Conservation (phyloP, 2,888 invertebrate species). For the Micropterix aruncella region DNA sequence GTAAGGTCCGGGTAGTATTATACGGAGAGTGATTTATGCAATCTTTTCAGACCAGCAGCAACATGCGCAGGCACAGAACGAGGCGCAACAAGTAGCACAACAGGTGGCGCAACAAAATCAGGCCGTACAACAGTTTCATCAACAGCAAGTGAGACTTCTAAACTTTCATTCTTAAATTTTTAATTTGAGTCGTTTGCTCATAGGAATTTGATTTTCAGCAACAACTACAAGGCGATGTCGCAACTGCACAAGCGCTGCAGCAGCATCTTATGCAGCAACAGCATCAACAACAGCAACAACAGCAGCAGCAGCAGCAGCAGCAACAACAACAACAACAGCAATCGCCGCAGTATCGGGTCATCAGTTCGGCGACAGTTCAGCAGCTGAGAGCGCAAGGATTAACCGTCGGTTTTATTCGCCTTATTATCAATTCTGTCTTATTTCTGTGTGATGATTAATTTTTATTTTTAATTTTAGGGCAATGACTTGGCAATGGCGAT, state of each 20-base stretch:
- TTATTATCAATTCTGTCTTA: background rate
- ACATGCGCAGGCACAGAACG: slow-evolving; percentile 11
- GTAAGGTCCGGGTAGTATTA: no score
- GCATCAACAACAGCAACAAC: slow-evolving; percentile 19
- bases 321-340: slow-evolving; percentile 34
- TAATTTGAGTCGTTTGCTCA: no score
- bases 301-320: slow-evolving; percentile 29
- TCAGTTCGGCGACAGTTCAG: slow-evolving; percentile 42
- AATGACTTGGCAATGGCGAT: slow-evolving; percentile 38
- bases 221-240: slow-evolving; percentile 10
- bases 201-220: no score
- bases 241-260: slow-evolving; percentile 13
- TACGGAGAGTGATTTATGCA: no score
- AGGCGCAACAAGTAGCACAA: background rate
- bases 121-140: slow-evolving; percentile 17
- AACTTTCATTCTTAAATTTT: slow-evolving; percentile 16
- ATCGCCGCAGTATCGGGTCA: slow-evolving; percentile 41
- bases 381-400: slow-evolving; percentile 41
- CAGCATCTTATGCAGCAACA: slow-evolving; percentile 13
- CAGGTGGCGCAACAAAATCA: background rate
- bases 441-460: background rate
- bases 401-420: slow-evolving; percentile 17
- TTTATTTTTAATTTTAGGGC: background rate
- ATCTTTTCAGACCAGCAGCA: slow-evolving; percentile 9
- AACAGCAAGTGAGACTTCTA: no score